phyloP scores from a whole-genome alignment of 2,113 vertebrate species.

The Anser brachyrhynchus region DNA sequence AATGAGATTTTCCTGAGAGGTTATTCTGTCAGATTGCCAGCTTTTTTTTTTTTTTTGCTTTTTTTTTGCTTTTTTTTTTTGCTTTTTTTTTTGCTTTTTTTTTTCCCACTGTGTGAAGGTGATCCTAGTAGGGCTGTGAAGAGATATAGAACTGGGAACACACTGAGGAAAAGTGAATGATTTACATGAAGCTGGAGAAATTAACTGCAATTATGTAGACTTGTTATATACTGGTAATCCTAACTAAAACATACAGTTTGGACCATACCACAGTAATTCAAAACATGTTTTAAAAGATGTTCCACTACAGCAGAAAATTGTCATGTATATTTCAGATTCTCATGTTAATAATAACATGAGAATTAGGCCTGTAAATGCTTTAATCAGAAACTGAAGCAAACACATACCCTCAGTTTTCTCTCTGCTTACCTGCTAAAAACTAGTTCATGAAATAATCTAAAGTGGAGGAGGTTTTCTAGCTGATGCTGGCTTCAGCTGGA shows the following conservation, averaged over 20 bases:
- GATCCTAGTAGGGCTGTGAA: background rate
- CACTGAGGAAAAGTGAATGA: background rate
- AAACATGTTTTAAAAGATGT: background rate
- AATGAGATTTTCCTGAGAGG: background rate
- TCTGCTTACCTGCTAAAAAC: background rate
- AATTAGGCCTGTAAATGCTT: background rate
- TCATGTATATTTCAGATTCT: background rate
- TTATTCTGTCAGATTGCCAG: background rate
- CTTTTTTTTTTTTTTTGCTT: background rate
- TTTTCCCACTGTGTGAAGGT: constrained; percentile 8
- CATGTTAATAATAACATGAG: background rate
- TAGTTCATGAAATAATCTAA: background rate
- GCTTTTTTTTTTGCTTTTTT: background rate
- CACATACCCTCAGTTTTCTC: background rate
- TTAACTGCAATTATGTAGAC: background rate
- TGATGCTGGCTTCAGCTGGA: background rate
- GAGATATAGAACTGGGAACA: background rate
- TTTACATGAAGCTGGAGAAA: constrained; percentile 2
- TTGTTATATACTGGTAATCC: background rate
- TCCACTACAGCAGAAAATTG: background rate
- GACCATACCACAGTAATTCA: background rate
- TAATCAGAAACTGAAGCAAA: background rate
- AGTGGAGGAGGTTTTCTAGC: background rate
- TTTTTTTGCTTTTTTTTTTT: constrained; percentile 8
- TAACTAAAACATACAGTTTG: background rate